A percentile compares a stretch with the other conserved stretches of the same genome.
These are phyloP conservation scores for Ophonus ardosiacus DNA, from an alignment of 2,888 invertebrate species.

Conservation along the genomic window DNA sequence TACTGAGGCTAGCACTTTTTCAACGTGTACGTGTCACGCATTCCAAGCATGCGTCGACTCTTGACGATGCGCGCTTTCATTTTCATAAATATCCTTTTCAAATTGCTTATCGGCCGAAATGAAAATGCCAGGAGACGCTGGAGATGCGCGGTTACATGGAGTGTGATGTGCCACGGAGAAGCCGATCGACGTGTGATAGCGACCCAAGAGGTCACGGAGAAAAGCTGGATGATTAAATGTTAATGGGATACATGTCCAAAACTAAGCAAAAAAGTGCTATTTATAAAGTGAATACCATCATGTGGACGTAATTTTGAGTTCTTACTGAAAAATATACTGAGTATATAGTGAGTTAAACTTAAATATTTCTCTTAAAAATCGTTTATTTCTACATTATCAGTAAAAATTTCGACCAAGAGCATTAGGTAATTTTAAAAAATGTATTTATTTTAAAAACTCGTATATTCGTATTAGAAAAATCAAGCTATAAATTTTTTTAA, in stretches of 20 bases:
- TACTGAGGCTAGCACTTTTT: background rate
- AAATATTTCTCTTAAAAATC: too few species aligned
- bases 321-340: too few species aligned
- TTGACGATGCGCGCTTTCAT: conserved; percentile 69
- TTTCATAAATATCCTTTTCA: conserved; percentile 73
- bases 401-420: too few species aligned
- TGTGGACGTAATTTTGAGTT: too few species aligned
- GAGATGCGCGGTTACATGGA: background rate
- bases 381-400: too few species aligned
- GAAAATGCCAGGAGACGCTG: conserved; percentile 51
- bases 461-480: too few species aligned
- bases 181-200: conserved; percentile 43
- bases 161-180: conserved; percentile 30
- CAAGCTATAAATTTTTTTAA: too few species aligned
- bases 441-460: too few species aligned
- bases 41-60: conserved; percentile 63
- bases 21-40: conserved; percentile 70
- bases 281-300: too few species aligned
- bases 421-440: too few species aligned
- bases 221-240: background rate
- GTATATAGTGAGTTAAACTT: too few species aligned
- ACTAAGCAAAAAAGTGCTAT: background rate
- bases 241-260: background rate
- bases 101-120: conserved; percentile 72
- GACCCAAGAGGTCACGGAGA: background rate